phyloP scores from a whole-genome alignment of 2,888 invertebrate species.

The Polymixis lichenea region DNA sequence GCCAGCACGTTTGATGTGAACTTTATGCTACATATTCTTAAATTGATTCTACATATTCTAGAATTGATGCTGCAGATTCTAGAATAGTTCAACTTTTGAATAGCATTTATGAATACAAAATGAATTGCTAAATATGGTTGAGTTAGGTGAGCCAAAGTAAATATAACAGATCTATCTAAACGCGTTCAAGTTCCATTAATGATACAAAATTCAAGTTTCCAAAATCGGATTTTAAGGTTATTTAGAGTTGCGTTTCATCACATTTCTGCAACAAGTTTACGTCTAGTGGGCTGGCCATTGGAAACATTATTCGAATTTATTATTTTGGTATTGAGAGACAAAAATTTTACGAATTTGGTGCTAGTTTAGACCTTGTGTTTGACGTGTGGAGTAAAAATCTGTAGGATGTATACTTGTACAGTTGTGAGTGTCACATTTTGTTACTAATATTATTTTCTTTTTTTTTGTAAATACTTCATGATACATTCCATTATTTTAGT shows the following conservation, averaged over 20 bases:
- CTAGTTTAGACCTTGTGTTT: conserved; percentile 71
- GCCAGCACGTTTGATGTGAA: conserved; percentile 37
- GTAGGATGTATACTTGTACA: conserved; percentile 68
- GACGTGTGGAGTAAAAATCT: conserved; percentile 43
- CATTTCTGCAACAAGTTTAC: conserved; percentile 36
- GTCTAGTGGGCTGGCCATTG: conserved; percentile 45
- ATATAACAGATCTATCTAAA: conserved; percentile 3
- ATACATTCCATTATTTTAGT: conserved; percentile 80
- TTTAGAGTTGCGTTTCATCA: conserved; percentile 15
- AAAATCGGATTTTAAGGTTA: conserved; percentile 36
- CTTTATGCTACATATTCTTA: conserved; percentile 3
- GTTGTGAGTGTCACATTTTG: conserved; percentile 64
- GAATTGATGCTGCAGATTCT: neutral
- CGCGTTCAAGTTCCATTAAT: neutral
- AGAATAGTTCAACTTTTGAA: neutral
- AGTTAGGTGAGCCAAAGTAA: conserved; percentile 9
- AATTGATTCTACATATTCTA: neutral
- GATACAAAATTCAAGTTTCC: conserved; percentile 23
- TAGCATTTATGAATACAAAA: neutral
- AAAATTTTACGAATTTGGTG: conserved; percentile 73
- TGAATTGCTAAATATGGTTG: neutral
- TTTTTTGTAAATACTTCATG: conserved; percentile 77
- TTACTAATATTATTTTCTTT: conserved; percentile 63
- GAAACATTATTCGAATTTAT: conserved; percentile 69
- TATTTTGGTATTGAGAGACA: conserved; percentile 65